Evolutionary conservation across 1,140 invertebrate genomes (phyloP).

Genomic region (Cydia splendana): DNA sequence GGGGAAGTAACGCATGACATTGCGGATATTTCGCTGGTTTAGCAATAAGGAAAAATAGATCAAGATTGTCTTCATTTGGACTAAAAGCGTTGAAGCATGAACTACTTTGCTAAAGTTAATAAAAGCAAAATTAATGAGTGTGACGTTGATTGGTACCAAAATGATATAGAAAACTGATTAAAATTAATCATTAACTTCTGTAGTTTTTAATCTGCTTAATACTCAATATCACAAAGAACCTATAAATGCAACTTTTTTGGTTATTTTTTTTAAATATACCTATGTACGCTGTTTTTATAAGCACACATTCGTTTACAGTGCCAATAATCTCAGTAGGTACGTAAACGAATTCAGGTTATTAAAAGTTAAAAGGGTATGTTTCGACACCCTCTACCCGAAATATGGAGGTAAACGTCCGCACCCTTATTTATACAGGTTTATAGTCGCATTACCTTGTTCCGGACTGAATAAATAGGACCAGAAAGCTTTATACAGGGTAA

Average conservation of each 20-base stretch:
- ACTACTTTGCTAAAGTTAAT: background rate
- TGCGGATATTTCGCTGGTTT: background rate
- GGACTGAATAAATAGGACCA: background rate
- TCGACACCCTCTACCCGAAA: background rate
- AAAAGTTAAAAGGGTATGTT: background rate
- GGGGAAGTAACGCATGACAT: background rate
- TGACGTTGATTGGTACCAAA: background rate
- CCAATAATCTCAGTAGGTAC: background rate
- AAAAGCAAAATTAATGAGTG: background rate
- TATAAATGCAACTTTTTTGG: too few species aligned
- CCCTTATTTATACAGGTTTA: constrained; percentile 11
- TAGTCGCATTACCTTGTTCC: background rate
- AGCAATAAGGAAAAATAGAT: background rate
- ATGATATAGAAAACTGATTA: background rate
- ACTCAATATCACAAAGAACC: too few species aligned
- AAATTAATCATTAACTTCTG: too few species aligned
- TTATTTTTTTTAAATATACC: background rate
- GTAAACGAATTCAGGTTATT: background rate
- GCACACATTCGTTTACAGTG: background rate
- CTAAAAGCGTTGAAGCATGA: background rate
- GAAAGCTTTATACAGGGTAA: constrained; percentile 1
- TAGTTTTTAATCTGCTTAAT: too few species aligned
- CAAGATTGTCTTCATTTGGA: background rate
- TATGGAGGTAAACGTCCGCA: background rate
- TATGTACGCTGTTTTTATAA: background rate